Evolutionary conservation across 2,888 invertebrate genomes (phyloP).

Genomic region (Entomobrya proxima): DNA sequence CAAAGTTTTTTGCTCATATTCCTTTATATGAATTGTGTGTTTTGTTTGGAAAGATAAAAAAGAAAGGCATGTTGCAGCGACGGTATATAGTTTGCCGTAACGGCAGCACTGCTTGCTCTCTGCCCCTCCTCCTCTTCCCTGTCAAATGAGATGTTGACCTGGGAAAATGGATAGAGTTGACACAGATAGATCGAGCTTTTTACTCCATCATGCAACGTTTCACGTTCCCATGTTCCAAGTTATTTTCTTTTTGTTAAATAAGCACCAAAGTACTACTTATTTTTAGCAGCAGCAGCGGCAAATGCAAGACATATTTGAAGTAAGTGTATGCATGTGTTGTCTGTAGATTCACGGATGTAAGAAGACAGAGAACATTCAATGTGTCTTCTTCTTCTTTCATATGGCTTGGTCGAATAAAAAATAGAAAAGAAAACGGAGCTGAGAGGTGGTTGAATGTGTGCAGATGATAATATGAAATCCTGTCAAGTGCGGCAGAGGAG

Average conservation of each 20-base stretch:
- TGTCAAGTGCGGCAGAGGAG: conserved; percentile 27
- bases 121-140: conserved; percentile 54
- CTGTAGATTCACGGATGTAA: not conserved
- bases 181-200: conserved; percentile 62
- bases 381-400: conserved; percentile 10
- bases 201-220: conserved; percentile 50
- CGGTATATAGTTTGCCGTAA: not conserved
- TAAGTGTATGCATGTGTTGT: too few relatives aligned
- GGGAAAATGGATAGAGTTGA: conserved; percentile 61
- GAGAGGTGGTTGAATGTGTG: not conserved
- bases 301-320: too few relatives aligned
- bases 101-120: conserved; percentile 33
- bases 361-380: not conserved
- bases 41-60: not conserved
- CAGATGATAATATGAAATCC: conserved; percentile 45
- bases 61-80: not conserved
- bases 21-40: not conserved
- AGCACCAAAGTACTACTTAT: not conserved
- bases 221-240: conserved; percentile 35
- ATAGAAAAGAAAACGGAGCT: not conserved
- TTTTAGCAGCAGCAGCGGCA: not conserved
- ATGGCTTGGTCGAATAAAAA: not conserved
- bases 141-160: conserved; percentile 61
- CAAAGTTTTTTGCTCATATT: not conserved
- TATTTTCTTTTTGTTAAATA: conserved; percentile 50